Evolutionary conservation across 2,113 vertebrate genomes (phyloP).

Genomic region (Grantiella picta): DNA sequence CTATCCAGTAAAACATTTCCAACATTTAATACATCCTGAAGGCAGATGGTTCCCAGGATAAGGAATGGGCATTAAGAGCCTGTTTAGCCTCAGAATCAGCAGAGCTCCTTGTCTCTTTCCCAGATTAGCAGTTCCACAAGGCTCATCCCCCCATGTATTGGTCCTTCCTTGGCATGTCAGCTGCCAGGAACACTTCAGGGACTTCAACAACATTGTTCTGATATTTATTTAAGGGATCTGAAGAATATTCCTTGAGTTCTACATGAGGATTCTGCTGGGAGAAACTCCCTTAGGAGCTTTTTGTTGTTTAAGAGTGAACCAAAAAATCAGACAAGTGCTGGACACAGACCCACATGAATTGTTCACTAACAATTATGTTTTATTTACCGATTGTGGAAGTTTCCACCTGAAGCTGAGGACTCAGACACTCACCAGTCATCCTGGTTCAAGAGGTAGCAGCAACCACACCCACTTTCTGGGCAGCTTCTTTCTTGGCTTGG

Average conservation of each 20-base stretch:
- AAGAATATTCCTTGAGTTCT: not conserved
- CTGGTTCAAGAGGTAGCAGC: constrained; percentile 89
- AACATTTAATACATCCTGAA: rapidly evolving
- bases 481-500: constrained; percentile 98
- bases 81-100: not conserved
- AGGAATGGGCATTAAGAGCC: not conserved
- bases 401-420: not conserved
- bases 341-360: rapidly evolving
- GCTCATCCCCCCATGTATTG: not conserved
- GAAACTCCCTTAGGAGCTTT: not conserved
- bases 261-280: not conserved
- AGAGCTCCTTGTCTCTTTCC: not conserved
- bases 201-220: not conserved
- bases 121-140: not conserved
- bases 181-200: not conserved
- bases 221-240: not conserved
- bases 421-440: constrained; percentile 61
- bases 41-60: not conserved
- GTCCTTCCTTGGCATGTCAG: not conserved
- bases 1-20: not conserved
- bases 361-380: rapidly evolving
- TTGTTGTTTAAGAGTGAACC: not conserved
- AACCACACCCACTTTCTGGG: constrained; percentile 91
- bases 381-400: not conserved
- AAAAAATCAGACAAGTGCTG: not conserved